phyloP scores from a whole-genome alignment of 35 echinoderm and acorn worm species.

The Holothuria glaberrima region DNA sequence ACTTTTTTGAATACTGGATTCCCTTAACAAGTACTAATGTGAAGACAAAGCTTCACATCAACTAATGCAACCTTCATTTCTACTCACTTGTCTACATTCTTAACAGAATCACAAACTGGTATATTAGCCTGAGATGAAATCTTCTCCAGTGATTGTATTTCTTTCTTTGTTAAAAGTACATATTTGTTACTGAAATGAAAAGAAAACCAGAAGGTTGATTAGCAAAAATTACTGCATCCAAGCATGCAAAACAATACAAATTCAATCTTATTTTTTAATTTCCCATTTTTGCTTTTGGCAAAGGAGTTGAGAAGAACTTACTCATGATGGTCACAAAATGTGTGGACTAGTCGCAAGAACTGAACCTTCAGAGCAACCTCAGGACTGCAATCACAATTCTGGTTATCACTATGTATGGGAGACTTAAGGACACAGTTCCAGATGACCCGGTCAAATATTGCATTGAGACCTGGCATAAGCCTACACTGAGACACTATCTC shows the following conservation, averaged over 20 bases:
- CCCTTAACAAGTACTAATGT: too few relatives aligned
- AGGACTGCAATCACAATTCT: slow-evolving; percentile 99
- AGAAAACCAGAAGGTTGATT: not conserved
- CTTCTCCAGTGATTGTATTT: slow-evolving; percentile 86
- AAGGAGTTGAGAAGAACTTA: slow-evolving; percentile 63
- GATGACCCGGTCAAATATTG: slow-evolving; percentile 93
- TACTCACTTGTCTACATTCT: slow-evolving; percentile 87
- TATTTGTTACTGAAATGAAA: slow-evolving; percentile 89
- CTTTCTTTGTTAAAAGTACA: slow-evolving; percentile 85
- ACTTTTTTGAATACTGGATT: too few relatives aligned
- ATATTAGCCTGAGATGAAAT: slow-evolving; percentile 71
- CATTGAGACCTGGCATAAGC: slow-evolving; percentile 91
- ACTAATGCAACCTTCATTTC: not conserved
- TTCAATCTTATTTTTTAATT: not conserved
- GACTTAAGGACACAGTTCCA: slow-evolving; percentile 89
- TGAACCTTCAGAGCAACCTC: slow-evolving; percentile 98
- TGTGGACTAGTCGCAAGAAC: slow-evolving; percentile 92
- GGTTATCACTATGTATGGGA: slow-evolving; percentile 73
- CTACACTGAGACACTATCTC: slow-evolving; percentile 74
- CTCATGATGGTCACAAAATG: slow-evolving; percentile 98
- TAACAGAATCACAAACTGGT: slow-evolving; percentile 80
- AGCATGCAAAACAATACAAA: not conserved
- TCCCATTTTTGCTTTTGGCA: not conserved
- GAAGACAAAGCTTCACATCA: too few relatives aligned
- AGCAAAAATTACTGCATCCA: not conserved